phyloP scores from a whole-genome alignment of 2,888 invertebrate genomes.

The Platynereis dumerilii region DNA sequence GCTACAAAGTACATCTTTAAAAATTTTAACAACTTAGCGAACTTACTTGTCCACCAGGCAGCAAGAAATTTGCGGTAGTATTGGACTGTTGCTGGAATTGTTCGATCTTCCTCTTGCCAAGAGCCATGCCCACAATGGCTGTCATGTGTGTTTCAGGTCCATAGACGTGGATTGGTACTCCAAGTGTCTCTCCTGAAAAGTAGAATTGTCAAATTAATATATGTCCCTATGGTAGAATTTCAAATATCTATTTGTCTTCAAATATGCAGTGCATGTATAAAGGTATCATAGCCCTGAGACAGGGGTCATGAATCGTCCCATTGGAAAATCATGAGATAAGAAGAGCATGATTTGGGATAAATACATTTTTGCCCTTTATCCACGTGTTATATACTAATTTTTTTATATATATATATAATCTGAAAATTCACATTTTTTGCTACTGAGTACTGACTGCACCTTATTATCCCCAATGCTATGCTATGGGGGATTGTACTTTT shows the following conservation, averaged over 20 bases:
- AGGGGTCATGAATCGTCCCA: too few species aligned
- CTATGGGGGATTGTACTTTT: too few species aligned
- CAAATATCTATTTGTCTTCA: neutral
- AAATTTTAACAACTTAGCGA: too few species aligned
- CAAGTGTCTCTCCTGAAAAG: constrained; percentile 69
- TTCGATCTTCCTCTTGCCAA: constrained; percentile 75
- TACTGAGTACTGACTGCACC: too few species aligned
- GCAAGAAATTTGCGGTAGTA: constrained; percentile 87
- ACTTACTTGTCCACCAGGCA: constrained; percentile 74
- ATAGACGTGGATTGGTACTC: constrained; percentile 91
- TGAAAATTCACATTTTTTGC: too few species aligned
- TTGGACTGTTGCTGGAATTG: constrained; percentile 69
- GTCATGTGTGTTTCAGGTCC: constrained; percentile 99
- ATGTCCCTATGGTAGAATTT: neutral
- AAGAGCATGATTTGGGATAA: too few species aligned
- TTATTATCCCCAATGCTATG: too few species aligned
- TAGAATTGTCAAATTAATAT: neutral
- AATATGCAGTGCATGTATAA: neutral
- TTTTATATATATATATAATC: too few species aligned
- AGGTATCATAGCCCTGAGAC: neutral
- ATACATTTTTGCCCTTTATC: too few species aligned
- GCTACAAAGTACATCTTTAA: too few species aligned
- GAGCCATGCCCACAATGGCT: constrained; percentile 96
- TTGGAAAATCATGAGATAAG: too few species aligned
- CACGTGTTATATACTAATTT: too few species aligned